Base-by-base conservation (phyloP, 2,888 invertebrate species). In the Subacronicta megacephala region DNA sequence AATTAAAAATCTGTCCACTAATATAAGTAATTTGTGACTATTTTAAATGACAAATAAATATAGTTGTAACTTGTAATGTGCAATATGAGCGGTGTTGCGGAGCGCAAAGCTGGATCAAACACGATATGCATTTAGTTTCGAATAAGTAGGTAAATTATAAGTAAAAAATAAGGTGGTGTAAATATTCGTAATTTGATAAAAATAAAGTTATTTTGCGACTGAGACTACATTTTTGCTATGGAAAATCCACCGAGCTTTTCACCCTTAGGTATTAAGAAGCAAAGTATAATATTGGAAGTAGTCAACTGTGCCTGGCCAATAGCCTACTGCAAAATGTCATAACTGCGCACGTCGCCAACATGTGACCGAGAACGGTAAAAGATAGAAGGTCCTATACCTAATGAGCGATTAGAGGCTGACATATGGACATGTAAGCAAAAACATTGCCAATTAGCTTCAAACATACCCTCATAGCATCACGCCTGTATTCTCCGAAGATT, bases 41-140 rank as follows among this genome's bases (percentile, higher is more conserved):
- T 54, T 68, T 68, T 62, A 69, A 67, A 67, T 69, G 69, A 69
- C 69, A 69, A 58, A 58, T 57, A 60, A 67, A 61, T 66, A 64
- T 68, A 56, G 46, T 64, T 62, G 50, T 69, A 49, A 58, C 26
- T 64, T 62, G 53, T 69, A 52, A 58, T 31, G 75, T 80, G 78
- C 78, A 81, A 82, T 82, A 78, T 64, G 71, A 69, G 63, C 38
- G 50, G 63, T 67, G 64, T 56, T 70, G 71, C 33, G 65, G 65
- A 52, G 51, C 58, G 51, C 58, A 70, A 70, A 62, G 77, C 73
- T 84, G 81, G 79, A 86, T 84, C 81, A 81, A 83, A 78, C 75
- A 78, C 77, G 81, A 81, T 76, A 84, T 90, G 92, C 92, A 92
- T 92, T 92, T 92, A 88, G 78, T 81, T 80, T 80, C 66, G 70